Base-by-base conservation (phyloP, 2,113 vertebrate genomes). In the Urocitellus parryii region DNA sequence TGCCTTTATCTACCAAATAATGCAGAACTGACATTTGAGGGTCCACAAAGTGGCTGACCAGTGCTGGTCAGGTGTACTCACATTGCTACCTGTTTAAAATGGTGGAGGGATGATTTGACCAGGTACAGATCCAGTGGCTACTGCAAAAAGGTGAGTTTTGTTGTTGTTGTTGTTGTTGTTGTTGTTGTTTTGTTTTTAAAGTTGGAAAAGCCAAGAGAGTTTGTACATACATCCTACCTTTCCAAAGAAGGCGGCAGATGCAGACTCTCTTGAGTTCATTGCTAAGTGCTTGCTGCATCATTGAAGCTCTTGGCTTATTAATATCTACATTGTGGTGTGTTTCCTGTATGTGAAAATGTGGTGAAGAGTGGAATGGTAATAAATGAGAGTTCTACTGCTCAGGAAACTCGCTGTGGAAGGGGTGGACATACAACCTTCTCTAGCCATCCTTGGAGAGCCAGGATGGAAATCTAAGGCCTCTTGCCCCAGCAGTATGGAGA, bases 221-320 rank as follows among this genome's bases (percentile, higher is more conserved):
- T 93, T 98, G 96, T 95, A 95, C 84, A 86, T 51, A 78, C 8
- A 76, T 1, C 78, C 89, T 34, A 58, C 8, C 4, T 0, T 91
- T 76, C 76, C 96, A 95, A 93, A 94, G 73, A 79, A 63, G 90
- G 18, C 2, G 56, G 0, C 48, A 95, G 98, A 93, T 8, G 61
- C 61, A 63, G 24, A 63, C 95, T 80, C 92, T 90, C 13, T 48
- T 63, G 98, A 97, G 81, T 96, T 98, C 97, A 86, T 91, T 99
- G 20, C 8, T 1, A 22, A 58, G 99, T 99, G 99, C 99, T 99
- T 99, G 98, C 98, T 99, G 98, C 98, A 98, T 98, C 98, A 99
- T 99, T 99, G 99, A 99, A 99, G 98, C 98, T 99, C 98, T 98
- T 98, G 98, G 98, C 98, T 98, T 97, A 96, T 97, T 73, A 76